Percentiles rank a stretch among this genome's conserved stretches.
Conservation (phyloP, 2,888 invertebrate species). For the Sepioteuthis lessoniana region DNA sequence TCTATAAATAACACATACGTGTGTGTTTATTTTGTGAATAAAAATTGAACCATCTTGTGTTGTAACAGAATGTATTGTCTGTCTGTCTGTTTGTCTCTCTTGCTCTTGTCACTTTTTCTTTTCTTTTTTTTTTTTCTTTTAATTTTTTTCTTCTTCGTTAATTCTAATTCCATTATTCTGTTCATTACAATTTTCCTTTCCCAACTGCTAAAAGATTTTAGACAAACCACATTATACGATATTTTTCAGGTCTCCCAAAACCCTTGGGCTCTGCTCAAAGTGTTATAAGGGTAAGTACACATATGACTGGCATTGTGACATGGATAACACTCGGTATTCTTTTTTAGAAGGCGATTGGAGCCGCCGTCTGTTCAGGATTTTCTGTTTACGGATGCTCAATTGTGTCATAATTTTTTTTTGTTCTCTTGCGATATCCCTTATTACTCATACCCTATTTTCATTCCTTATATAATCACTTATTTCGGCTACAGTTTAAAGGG, state of each 20-base stretch:
- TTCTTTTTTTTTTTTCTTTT: not conserved
- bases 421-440: not conserved
- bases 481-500: not conserved
- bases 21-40: not conserved
- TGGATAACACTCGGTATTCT: not conserved
- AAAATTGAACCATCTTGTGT: not conserved
- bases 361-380: not conserved
- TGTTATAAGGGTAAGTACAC: constrained; percentile 70
- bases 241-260: constrained; percentile 69
- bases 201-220: constrained; percentile 40
- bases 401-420: not conserved
- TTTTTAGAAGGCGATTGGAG: constrained; percentile 36
- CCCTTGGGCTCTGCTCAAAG: constrained; percentile 72
- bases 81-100: not conserved
- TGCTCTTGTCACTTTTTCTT: not conserved
- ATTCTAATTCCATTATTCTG: constrained; percentile 37
- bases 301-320: constrained; percentile 42
- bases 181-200: constrained; percentile 40
- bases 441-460: not conserved
- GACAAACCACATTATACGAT: constrained; percentile 46
- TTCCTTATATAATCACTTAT: not conserved
- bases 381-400: not conserved
- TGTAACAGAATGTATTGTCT: constrained; percentile 33
- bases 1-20: too few relatives aligned
- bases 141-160: not conserved